Base-by-base conservation (phyloP, 1,140 invertebrate species). In the Ceratosolen solmsi region DNA sequence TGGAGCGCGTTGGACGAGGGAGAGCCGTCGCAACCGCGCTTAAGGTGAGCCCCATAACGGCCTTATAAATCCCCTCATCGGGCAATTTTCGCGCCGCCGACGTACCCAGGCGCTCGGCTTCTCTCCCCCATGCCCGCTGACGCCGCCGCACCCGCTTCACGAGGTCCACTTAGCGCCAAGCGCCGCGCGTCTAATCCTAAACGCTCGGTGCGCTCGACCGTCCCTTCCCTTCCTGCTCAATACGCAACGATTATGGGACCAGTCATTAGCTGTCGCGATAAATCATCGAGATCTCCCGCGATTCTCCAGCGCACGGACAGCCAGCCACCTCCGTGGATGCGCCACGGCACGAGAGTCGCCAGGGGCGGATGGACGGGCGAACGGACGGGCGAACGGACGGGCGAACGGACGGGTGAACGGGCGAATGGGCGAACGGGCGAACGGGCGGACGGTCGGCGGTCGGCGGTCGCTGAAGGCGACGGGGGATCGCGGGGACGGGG, bases 191-290 rank as follows among this genome's bases (percentile, higher is more conserved):
- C 74, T 83, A 78, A 83, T 79, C 60, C 58, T 74, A 58, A 71
- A 41, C 73, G 65, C 79, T 54, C 83, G 63, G 73, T 22, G 51
- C 2, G 13, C 11, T 41, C 63, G 20, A 71, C 70, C n/a, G n/a
- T 63, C 30, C 20, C 33, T n/a, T 5, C 71, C 36, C 80, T 77
- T 27, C 77, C 33, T 74, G 72, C 36, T 80, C 74, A 60, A 41
- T n/a, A n/a, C 30, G 68, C 81, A 46, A 27, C 82, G 71, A 87
- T 87, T 87, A 84, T 74, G 73, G 83, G 68, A n/a, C 84, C 83
- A 86, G 86, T 89, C 87, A 88, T 89, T 89, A 89, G 87, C 84
- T 77, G 85, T 81, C 86, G 82, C 84, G 49, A 83, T 87, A 88
- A 88, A 88, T 88, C 86, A 88, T 86, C 73, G 83, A 56, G 84